phyloP scores from a whole-genome alignment of 2,113 vertebrate species.

The Smithornis capensis region DNA sequence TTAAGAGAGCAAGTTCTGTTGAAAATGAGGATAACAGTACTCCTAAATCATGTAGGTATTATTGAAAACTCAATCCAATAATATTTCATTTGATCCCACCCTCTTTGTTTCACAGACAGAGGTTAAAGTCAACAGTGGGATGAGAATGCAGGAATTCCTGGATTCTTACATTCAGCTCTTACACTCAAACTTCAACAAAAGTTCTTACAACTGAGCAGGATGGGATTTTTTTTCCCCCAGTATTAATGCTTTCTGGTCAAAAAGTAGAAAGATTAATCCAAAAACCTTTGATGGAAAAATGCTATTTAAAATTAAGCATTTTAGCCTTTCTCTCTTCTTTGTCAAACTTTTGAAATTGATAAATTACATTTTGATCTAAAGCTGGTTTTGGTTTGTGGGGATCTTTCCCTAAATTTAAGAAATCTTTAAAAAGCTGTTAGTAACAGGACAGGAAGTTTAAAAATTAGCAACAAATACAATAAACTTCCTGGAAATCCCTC shows the following conservation, averaged over 20 bases:
- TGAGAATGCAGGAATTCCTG: neutral
- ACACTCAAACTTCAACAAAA: neutral
- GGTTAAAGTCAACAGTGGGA: neutral
- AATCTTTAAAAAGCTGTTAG: neutral
- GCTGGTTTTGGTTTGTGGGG: neutral
- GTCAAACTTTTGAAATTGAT: neutral
- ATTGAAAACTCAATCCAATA: neutral
- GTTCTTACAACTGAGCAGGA: neutral
- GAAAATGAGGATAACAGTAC: neutral
- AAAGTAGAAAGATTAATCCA: neutral
- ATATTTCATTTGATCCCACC: neutral
- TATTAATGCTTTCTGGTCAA: neutral
- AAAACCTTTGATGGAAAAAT: neutral
- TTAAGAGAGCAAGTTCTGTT: neutral
- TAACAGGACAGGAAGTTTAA: neutral
- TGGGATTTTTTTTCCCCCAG: rapidly evolving
- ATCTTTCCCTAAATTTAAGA: neutral
- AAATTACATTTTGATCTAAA: neutral
- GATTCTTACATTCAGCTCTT: neutral
- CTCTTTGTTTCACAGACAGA: neutral
- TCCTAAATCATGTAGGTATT: neutral
- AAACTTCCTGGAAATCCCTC: neutral
- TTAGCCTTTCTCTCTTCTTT: neutral
- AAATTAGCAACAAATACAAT: neutral
- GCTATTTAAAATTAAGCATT: neutral